These are phyloP conservation scores for Pyrgus malvae DNA, from an alignment of 2,888 invertebrate genomes.

Conservation along the genomic window DNA sequence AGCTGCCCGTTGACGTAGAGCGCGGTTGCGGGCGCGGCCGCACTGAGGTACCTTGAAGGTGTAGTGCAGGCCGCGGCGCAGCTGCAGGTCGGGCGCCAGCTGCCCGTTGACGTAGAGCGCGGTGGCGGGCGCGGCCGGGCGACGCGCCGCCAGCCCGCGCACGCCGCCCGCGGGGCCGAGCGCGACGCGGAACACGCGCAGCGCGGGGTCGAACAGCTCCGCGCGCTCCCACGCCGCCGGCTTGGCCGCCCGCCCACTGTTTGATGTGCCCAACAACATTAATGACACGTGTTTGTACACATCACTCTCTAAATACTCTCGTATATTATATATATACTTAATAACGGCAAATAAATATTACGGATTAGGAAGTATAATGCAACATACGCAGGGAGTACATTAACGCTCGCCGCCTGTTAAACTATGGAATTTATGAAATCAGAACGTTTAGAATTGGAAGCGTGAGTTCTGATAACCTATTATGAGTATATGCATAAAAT, in stretches of 20 bases:
- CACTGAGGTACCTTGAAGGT: slow-evolving; percentile 86
- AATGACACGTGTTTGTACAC: not conserved
- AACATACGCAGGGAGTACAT: too few species aligned
- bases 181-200: slow-evolving; percentile 90
- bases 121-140: slow-evolving; percentile 85
- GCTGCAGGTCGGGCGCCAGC: slow-evolving; percentile 92
- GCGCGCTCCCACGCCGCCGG: slow-evolving; percentile 81
- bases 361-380: too few species aligned
- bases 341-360: too few species aligned
- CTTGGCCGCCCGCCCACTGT: slow-evolving; percentile 37
- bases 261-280: not conserved
- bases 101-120: slow-evolving; percentile 97
- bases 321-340: too few species aligned
- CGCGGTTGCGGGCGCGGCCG: too few species aligned
- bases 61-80: slow-evolving; percentile 92
- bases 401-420: too few species aligned
- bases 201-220: slow-evolving; percentile 85
- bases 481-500: too few species aligned
- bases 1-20: too few species aligned
- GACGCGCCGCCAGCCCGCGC: slow-evolving; percentile 82
- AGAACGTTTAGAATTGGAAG: too few species aligned
- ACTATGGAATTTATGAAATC: too few species aligned
- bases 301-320: too few species aligned
- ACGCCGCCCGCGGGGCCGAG: slow-evolving; percentile 93
- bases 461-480: too few species aligned